These are phyloP conservation scores for Squalus acanthias DNA, from an alignment of 2,797 vertebrate genomes.

Conservation along the genomic window DNA sequence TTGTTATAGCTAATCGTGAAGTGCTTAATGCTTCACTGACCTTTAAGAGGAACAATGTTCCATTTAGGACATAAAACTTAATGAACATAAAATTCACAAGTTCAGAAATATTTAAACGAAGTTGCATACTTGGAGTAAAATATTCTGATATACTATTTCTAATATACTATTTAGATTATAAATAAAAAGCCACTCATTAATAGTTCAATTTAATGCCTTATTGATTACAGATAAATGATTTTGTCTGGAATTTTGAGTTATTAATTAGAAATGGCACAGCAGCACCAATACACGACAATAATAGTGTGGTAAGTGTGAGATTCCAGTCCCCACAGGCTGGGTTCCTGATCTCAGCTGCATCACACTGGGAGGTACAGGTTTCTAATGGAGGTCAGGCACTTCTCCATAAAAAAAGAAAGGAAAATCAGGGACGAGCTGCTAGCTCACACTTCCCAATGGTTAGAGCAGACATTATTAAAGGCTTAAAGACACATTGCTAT, in stretches of 20 bases:
- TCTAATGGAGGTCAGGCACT: neutral
- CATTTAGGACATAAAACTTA: neutral
- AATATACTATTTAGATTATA: neutral
- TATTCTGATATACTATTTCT: neutral
- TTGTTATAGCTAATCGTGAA: neutral
- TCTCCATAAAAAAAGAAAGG: neutral
- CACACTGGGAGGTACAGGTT: neutral
- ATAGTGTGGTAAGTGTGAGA: neutral
- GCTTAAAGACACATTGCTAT: too few relatives aligned
- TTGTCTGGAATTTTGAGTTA: neutral
- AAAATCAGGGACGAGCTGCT: neutral
- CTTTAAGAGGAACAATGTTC: neutral
- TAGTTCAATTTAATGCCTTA: neutral
- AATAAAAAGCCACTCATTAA: neutral
- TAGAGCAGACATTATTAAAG: too few relatives aligned
- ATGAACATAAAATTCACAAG: neutral
- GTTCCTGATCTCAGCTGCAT: neutral
- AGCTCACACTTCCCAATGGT: too few relatives aligned
- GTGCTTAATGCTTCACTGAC: neutral
- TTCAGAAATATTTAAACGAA: neutral
- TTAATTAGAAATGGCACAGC: neutral
- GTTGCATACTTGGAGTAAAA: neutral
- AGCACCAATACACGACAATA: neutral
- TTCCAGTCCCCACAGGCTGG: neutral
- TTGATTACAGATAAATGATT: neutral